Percentiles rank a stretch among this genome's conserved stretches.
These are phyloP conservation scores for Formica exsecta DNA, from an alignment of 1,140 invertebrate genomes.

Conservation along the genomic window DNA sequence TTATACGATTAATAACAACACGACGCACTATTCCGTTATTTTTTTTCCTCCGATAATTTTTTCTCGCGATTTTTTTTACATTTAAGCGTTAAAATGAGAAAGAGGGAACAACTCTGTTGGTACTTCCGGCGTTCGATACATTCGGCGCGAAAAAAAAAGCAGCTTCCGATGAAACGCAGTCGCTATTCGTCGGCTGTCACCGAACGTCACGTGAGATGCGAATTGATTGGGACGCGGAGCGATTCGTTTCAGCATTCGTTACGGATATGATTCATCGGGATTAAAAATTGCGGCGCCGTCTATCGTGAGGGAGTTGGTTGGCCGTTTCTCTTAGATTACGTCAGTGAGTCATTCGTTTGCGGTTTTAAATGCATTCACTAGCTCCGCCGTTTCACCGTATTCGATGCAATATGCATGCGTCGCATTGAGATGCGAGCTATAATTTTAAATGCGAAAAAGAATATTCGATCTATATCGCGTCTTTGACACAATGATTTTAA, in stretches of 20 bases:
- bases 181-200: conserved; percentile 67
- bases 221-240: conserved; percentile 69
- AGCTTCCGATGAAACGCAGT: conserved; percentile 53
- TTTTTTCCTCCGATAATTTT: conserved; percentile 1
- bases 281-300: conserved; percentile 67
- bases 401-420: neutral
- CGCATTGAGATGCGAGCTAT: neutral
- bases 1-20: neutral
- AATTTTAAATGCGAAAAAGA: conserved; percentile 3
- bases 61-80: conserved; percentile 15
- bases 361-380: conserved; percentile 49
- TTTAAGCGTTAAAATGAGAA: conserved; percentile 14
- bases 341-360: conserved; percentile 56
- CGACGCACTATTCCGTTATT: neutral
- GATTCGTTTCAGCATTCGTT: conserved; percentile 71
- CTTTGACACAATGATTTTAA: neutral
- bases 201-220: conserved; percentile 39
- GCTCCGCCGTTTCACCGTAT: neutral
- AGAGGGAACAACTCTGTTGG: conserved; percentile 34
- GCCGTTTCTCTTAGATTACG: conserved; percentile 52
- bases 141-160: conserved; percentile 10
- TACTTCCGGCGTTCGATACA: conserved; percentile 42
- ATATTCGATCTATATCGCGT: neutral
- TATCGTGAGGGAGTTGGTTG: conserved; percentile 57
- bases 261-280: conserved; percentile 70